A percentile compares a stretch with the other conserved stretches of the same genome.
These are phyloP conservation scores for Eupleurogrammus muticus DNA, from an alignment of 2,797 vertebrate species.

Conservation along the genomic window DNA sequence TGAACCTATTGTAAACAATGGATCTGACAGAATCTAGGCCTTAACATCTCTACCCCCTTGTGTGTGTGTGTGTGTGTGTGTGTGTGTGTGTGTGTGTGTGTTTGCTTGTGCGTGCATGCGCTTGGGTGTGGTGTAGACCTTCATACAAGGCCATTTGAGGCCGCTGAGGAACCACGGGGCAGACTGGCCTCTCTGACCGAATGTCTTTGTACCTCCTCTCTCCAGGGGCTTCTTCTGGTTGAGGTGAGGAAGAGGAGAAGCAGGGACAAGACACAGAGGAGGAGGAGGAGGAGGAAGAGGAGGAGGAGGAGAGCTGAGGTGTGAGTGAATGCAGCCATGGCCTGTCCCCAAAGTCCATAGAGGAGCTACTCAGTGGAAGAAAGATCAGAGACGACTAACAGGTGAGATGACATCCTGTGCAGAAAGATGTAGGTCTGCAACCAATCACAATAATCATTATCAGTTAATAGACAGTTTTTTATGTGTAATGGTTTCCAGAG, in stretches of 20 bases:
- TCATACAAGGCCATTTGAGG: slow-evolving; percentile 59
- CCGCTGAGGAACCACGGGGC: slow-evolving; percentile 51
- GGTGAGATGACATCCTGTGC: slow-evolving; percentile 55
- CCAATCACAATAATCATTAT: neutral
- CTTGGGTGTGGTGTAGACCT: slow-evolving; percentile 40
- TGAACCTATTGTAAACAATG: slow-evolving; percentile 85
- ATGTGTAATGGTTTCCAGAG: no score
- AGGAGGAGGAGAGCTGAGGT: slow-evolving; percentile 40
- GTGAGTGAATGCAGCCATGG: slow-evolving; percentile 71
- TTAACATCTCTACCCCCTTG: slow-evolving; percentile 70
- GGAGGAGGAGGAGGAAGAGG: slow-evolving; percentile 32
- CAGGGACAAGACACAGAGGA: slow-evolving; percentile 41
- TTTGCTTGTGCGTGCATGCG: slow-evolving; percentile 17
- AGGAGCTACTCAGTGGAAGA: slow-evolving; percentile 55
- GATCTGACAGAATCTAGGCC: slow-evolving; percentile 81
- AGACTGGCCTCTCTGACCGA: slow-evolving; percentile 67
- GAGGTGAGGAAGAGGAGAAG: slow-evolving; percentile 65
- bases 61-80: slow-evolving; percentile 16
- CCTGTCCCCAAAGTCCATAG: slow-evolving; percentile 46
- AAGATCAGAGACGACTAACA: slow-evolving; percentile 61
- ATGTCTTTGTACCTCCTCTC: slow-evolving; percentile 68
- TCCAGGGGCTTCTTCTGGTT: slow-evolving; percentile 69
- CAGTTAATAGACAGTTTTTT: neutral
- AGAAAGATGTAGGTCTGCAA: neutral
- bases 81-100: slow-evolving; percentile 29